Base-by-base conservation (phyloP, 2,888 invertebrate species). In the Philereme transversata region DNA sequence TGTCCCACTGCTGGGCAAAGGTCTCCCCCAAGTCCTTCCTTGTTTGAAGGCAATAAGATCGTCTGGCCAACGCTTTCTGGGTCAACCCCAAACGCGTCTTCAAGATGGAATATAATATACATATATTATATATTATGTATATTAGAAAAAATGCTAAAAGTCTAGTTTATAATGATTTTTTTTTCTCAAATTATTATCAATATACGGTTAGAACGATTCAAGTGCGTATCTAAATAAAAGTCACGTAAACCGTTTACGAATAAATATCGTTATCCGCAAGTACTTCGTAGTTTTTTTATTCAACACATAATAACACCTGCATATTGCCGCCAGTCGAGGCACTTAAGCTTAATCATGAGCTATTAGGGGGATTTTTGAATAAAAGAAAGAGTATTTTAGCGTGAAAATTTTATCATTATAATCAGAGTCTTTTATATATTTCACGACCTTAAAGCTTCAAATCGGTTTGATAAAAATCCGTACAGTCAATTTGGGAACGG, bases 311-410 rank as follows among this genome's bases (percentile, higher is more conserved):
- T 69, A n/a, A 68, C 64, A 64, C 65, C 64, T 66, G 65, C 65
- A 66, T 65, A 66, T 65, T 71, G 75, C 76, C 73, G 72, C 74
- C 63, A 70, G 54, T 68, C 67, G 65, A 67, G 73, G 72, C 75
- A 78, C 81, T 79, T 76, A 75, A 73, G 72, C 76, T 73, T 79
- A 80, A 83, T 85, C 77, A 78, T 76, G 71, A 74, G 78, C 78
- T 79, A 79, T 82, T 81, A 80, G 64, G 71, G 72, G 68, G 68
- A 72, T 67, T 76, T 80, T 75, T 73, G 69, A 73, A 78, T 78
- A 79, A 79, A 80, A 76, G 68, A 57, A 59, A 71, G 57, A 67
- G 51, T 55, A 60, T 71, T 77, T 77, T 77, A 72, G 63, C 74
- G 67, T 77, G 72, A 75, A 77, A 76, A 78, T 68, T 68, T 72